Evolutionary conservation across 2,888 invertebrate genomes (phyloP), one percentile per base, ranked within the genome.

Genomic region (Cryptus viduatorius): DNA sequence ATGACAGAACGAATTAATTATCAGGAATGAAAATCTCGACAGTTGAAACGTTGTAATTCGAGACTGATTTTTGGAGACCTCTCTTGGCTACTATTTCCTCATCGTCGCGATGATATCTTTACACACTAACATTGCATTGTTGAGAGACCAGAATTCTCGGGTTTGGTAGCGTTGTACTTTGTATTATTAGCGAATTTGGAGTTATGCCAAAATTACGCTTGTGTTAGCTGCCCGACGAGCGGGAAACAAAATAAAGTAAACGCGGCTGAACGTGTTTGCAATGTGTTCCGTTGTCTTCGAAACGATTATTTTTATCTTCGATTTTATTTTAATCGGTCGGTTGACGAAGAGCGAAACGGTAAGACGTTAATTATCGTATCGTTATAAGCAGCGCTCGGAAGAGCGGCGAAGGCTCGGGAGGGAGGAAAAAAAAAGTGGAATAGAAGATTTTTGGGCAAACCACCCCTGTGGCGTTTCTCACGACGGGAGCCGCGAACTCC

Each of bases 1-100:
- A 79, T 71, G 81, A 81, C 78, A 75, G 78, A 65, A 81, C 81
- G 75, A 80, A 81, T 84, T 84, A 75, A 84, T 80, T 64, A 84
- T 84, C 84, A 64, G 73, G 31, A 67, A 73, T 56, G 69, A 31
- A 79, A 79, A 84, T 84, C 82, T 82, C 44, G 59, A 78, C 61
- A 50, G 77, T 46, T 78, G 81, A 73, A 56, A 73, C 53, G 24
- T 14, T 48, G 24, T 19, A 29, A 64, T 65, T 42, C 42, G 16
- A 50, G 46, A 24, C n/a, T 50, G 44, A 48, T 73, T 68, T 77
- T 10, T 14, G 37, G n/a, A 8, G 16, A 37, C 65, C 77, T 67
- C 59, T 59, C 68, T 44, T 5, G 31, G 31, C 31, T 19, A 4
- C 0, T 46, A 3, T 37, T 4, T 59, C 12, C 14, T 37, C 37